Evolutionary conservation across 2,888 invertebrate genomes (phyloP).

Genomic region (Drosophila mimetica): DNA sequence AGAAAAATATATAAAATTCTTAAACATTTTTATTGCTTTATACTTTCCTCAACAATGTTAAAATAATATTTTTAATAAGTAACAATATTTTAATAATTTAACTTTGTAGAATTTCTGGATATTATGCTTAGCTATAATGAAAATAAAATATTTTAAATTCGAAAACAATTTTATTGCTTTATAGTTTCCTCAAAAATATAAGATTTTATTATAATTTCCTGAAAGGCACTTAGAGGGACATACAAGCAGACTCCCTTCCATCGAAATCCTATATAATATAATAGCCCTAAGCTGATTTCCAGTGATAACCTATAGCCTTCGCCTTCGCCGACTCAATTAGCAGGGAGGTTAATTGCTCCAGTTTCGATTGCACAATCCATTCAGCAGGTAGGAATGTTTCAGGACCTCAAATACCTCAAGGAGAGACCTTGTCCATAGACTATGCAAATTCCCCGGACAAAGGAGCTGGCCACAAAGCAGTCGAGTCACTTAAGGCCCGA

Average conservation of each 20-base stretch:
- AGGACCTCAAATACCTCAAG: background rate
- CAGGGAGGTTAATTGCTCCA: constrained; percentile 32
- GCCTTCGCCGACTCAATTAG: constrained; percentile 28
- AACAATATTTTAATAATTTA: no score
- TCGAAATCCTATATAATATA: constrained; percentile 2
- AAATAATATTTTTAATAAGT: no score
- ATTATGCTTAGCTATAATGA: no score
- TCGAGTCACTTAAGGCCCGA: constrained; percentile 39
- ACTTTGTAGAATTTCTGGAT: no score
- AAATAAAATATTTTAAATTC: no score
- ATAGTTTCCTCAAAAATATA: background rate
- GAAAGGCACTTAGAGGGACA: background rate
- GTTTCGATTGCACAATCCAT: constrained; percentile 39
- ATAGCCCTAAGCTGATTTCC: constrained; percentile 1
- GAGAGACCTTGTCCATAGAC: constrained; percentile 6
- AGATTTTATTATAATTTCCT: background rate
- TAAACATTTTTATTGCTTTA: no score
- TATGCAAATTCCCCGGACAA: constrained; percentile 39
- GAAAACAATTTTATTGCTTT: background rate
- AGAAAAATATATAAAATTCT: no score
- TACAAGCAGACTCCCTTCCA: background rate
- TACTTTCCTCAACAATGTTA: no score
- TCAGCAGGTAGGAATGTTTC: constrained; percentile 1
- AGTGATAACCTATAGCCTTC: constrained; percentile 33
- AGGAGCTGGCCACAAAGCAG: constrained; percentile 39